Conservation (phyloP, 2,113 vertebrate genomes). For the Sebastes schlegelii region DNA sequence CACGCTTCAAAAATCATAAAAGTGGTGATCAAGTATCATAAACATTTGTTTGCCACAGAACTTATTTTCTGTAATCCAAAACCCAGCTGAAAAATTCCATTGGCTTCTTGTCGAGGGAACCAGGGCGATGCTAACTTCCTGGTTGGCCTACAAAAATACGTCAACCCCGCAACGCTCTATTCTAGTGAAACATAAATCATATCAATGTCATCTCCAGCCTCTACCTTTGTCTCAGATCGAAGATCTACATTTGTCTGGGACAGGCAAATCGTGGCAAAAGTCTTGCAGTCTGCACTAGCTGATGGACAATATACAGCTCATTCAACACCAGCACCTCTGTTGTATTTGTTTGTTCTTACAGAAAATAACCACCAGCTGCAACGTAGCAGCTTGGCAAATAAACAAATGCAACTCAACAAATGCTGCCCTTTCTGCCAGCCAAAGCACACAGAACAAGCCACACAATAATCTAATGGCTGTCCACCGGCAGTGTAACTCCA, state of each 20-base stretch:
- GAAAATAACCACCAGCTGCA: neutral
- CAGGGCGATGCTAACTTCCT: too few species aligned
- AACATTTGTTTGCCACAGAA: too few species aligned
- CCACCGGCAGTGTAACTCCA: slow-evolving; percentile 11
- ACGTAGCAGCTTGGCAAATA: neutral
- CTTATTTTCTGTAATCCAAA: too few species aligned
- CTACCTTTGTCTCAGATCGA: neutral
- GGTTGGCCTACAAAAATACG: too few species aligned
- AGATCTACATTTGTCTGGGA: neutral
- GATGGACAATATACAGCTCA: neutral
- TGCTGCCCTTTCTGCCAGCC: neutral
- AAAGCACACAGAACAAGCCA: neutral
- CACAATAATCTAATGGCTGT: slow-evolving; percentile 2
- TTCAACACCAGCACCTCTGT: neutral
- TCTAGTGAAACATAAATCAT: neutral
- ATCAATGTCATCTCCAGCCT: neutral
- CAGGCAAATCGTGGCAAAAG: neutral
- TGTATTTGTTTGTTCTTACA: neutral
- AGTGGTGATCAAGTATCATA: too few species aligned
- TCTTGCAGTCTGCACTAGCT: neutral
- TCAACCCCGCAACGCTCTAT: too few species aligned
- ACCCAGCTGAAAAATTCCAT: too few species aligned
- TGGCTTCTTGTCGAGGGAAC: too few species aligned
- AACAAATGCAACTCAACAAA: neutral
- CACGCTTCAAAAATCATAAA: too few species aligned